Percentiles rank a stretch among this genome's conserved stretches.
These are phyloP conservation scores for Platycercus adscitus DNA, from an alignment of 2,113 vertebrate species.

Conservation along the genomic window DNA sequence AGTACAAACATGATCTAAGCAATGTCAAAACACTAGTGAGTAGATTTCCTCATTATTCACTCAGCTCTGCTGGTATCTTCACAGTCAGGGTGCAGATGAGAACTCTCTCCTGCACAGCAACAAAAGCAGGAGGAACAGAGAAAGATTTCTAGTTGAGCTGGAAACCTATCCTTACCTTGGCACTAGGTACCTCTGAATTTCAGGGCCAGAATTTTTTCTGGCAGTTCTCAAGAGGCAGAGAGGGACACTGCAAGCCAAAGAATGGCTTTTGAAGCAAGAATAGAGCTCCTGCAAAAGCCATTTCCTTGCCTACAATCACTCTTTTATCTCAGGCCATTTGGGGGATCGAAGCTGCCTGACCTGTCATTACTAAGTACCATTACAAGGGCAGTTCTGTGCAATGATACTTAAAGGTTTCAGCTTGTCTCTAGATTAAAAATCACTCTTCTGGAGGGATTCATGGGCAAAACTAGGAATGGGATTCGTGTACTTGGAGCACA, in stretches of 20 bases:
- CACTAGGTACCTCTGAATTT: not conserved
- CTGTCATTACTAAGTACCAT: not conserved
- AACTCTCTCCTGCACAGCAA: not conserved
- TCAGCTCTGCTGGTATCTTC: not conserved
- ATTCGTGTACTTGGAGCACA: not conserved
- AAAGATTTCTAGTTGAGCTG: not conserved
- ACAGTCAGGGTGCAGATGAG: not conserved
- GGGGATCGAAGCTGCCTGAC: conserved; percentile 16
- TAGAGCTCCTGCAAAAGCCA: conserved; percentile 21
- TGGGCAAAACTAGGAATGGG: not conserved
- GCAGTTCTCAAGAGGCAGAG: not conserved
- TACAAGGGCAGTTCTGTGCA: not conserved
- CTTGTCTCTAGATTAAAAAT: conserved; percentile 29
- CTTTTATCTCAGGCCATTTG: conserved; percentile 39
- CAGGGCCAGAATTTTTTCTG: conserved; percentile 34
- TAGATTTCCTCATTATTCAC: conserved; percentile 44
- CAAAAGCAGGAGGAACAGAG: not conserved
- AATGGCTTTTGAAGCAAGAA: conserved; percentile 32
- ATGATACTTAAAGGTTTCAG: not conserved
- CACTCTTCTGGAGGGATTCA: not conserved
- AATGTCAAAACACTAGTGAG: conserved; percentile 47
- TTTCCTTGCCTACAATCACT: conserved; percentile 29
- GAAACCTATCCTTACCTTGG: not conserved
- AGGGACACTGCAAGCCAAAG: not conserved
- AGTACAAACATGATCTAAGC: conserved; percentile 46